These are phyloP conservation scores for Acipenser oxyrinchus DNA, from an alignment of 2,797 vertebrate genomes.

Conservation along the genomic window DNA sequence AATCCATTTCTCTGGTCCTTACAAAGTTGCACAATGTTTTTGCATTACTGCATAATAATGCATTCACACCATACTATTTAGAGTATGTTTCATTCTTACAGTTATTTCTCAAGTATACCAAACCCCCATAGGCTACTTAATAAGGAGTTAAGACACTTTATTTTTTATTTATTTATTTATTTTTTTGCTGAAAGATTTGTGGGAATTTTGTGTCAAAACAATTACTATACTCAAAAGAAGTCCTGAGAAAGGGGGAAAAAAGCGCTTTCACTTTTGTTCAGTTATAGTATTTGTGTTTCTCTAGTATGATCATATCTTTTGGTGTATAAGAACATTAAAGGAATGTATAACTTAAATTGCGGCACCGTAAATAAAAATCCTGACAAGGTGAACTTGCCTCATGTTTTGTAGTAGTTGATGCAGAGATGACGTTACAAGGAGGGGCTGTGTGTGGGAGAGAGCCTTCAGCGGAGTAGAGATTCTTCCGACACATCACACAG, in stretches of 20 bases:
- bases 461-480: background rate
- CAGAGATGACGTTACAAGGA: background rate
- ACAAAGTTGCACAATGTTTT: too few relatives aligned
- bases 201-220: background rate
- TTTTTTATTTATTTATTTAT: too few relatives aligned
- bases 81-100: background rate
- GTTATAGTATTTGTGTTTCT: too few relatives aligned
- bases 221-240: background rate
- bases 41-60: too few relatives aligned
- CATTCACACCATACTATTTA: background rate
- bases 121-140: background rate
- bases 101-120: background rate
- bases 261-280: too few relatives aligned
- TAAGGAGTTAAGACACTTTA: background rate
- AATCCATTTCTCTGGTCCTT: too few relatives aligned
- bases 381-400: too few relatives aligned
- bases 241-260: background rate
- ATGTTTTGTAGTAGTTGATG: background rate
- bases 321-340: too few relatives aligned
- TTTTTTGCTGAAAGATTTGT: constrained; percentile 1
- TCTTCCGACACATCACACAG: background rate
- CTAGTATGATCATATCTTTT: too few relatives aligned
- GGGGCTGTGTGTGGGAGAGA: background rate
- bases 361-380: too few relatives aligned
- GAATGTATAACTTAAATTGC: too few relatives aligned